Percentiles rank a stretch among this genome's conserved stretches.
These are phyloP conservation scores for Diplosoma virens DNA, from an alignment of 23 tunicate species.

Conservation along the genomic window DNA sequence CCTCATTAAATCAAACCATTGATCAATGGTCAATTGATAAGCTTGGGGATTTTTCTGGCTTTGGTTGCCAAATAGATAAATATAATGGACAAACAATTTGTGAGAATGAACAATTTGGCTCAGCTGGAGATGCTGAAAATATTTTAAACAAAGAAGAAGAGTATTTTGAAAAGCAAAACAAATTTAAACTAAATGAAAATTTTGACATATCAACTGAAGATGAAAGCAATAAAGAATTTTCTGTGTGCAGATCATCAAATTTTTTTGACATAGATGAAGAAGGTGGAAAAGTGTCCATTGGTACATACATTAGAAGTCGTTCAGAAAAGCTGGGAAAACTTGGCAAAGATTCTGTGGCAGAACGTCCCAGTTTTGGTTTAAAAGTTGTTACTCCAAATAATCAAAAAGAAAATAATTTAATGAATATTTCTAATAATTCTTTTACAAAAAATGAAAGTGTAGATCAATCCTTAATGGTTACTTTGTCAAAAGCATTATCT, in stretches of 20 bases:
- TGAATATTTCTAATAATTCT: neutral
- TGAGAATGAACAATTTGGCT: neutral
- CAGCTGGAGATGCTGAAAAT: constrained; percentile 36
- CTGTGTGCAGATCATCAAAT: constrained; percentile 32
- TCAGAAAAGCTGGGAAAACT: constrained; percentile 70
- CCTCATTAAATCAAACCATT: no score
- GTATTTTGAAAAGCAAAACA: constrained; percentile 52
- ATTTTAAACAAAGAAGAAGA: constrained; percentile 66
- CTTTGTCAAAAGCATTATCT: constrained; percentile 66
- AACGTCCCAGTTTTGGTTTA: constrained; percentile 83
- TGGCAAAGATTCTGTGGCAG: constrained; percentile 19
- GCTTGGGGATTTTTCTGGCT: no score
- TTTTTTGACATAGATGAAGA: constrained; percentile 21
- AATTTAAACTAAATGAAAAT: constrained; percentile 44
- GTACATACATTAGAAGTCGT: constrained; percentile 72
- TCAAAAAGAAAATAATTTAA: constrained; percentile 41
- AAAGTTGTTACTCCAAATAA: constrained; percentile 69
- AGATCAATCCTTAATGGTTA: constrained; percentile 59
- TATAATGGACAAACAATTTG: no score
- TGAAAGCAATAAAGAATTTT: constrained; percentile 25
- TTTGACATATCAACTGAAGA: constrained; percentile 24
- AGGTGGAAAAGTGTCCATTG: constrained; percentile 29
- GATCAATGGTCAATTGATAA: no score
- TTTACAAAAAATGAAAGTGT: constrained; percentile 56
- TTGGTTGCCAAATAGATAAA: no score